Evolutionary conservation across 2,888 invertebrate species (phyloP), one percentile per base, ranked within the genome.

Genomic region (Lasioglossum lativentre): DNA sequence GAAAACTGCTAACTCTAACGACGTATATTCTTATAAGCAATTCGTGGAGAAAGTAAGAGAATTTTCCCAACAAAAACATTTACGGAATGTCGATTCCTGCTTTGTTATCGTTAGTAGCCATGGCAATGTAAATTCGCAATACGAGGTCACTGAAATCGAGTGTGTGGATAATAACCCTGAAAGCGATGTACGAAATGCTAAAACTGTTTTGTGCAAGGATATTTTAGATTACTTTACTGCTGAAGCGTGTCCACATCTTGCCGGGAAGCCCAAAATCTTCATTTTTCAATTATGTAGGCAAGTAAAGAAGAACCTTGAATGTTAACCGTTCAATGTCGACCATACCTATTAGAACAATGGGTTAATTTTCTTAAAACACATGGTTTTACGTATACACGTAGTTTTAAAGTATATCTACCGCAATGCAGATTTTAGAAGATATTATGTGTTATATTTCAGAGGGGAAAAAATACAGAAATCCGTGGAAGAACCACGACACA

Each of bases 191-290:
- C 38, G 27, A 4, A 81, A 80, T 23, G 86, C 89, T 45, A 87
- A 89, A 79, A 88, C 81, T 79, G 89, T 95, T 52, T 86, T 90
- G 1, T 93, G 93, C 47, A 78, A 74, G 30, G 93, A 94, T 47
- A 90, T 95, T n/a, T 85, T 92, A 1, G 85, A 93, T 14, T 95
- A 93, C 71, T 96, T 96, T 89, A 95, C 95, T 30, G 89, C 93
- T 1, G 94, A 95, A 82, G 93, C 92, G 4, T 96, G 96, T 87
- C 94, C 95, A 30, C 84, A 94, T 70, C 94, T 96, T 12, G 94
- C 94, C 12, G 96, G 95, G n/a, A 96, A 96, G 90, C 96, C 96
- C 63, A 96, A 96, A 91, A 87, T 96, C 59, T 96, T 96, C 90
- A 95, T 96, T 86, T 96, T 96, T 84, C 96, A 96, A 95, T 95